Evolutionary conservation across 1,140 invertebrate genomes (phyloP), one percentile per base, ranked within the genome.

Genomic region (Zaprionus lachaisei): DNA sequence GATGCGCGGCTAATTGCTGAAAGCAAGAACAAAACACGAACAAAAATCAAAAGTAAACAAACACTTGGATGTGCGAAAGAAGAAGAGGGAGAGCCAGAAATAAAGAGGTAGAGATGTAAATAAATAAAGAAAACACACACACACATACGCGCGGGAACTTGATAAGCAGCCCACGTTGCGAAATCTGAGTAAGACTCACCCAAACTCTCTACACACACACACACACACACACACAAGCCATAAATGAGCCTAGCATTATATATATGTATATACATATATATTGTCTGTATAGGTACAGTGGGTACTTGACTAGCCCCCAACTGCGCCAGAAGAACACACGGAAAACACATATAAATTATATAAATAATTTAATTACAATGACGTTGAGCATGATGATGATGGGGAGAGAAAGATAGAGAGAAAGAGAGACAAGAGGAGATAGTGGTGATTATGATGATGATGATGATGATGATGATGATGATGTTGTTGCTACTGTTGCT

Each of bases 101-200:
- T 20, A 47, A 41, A 58, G 38, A 15, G 38, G 38, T 22, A n/a
- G 2, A 28, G 34, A 71, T 5, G 2, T 41, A 70, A 68, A 44
- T 49, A 80, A 75, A 80, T 60, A 79, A 74, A 26, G n/a, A 34
- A 65, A 72, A 61, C 17, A 34, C 20, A 79, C 61, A 72, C 57
- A 57, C 7, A 79, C 56, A 72, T 49, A 51, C 12, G 31, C 79
- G 67, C 41, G 49, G 67, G 14, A 56, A 77, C 62, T 66, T 77
- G 73, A 77, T 81, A 81, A 77, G 68, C 34, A 28, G 4, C 61
- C 60, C 60, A 64, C 73, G 70, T 72, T 72, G 63, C 70, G 15
- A 72, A 60, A 58, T 72, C 70, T 72, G 70, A 72, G 54, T 72
- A 72, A 66, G 58, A 47, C 63, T 66, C 55, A 58, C 14, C 38